A percentile compares a stretch with the other conserved stretches of the same genome.
Conservation (phyloP, 1,140 invertebrate species). For the Conus ventricosus region DNA sequence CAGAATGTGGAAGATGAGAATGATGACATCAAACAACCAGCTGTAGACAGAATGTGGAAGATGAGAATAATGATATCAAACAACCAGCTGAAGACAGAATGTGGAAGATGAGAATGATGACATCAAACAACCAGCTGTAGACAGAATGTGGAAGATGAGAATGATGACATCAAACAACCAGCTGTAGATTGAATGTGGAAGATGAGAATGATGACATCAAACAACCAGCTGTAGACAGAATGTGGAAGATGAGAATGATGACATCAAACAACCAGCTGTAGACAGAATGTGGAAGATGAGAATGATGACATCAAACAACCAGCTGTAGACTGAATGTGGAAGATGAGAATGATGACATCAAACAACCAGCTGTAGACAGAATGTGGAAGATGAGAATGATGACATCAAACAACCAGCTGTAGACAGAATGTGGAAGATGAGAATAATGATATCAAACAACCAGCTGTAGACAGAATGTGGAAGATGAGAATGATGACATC, state of each 20-base stretch:
- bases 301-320: conserved; percentile 43
- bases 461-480: too few relatives aligned
- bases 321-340: too few relatives aligned
- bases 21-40: conserved; percentile 74
- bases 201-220: too few relatives aligned
- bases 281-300: conserved; percentile 72
- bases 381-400: too few relatives aligned
- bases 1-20: too few relatives aligned
- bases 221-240: conserved; percentile 63
- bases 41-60: conserved; percentile 36
- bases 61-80: too few relatives aligned
- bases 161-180: conserved; percentile 75
- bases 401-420: too few relatives aligned
- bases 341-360: conserved; percentile 63
- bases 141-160: too few relatives aligned
- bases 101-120: conserved; percentile 72
- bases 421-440: conserved; percentile 72
- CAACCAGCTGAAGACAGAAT: conserved; percentile 50
- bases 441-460: conserved; percentile 47
- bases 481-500: conserved; percentile 62
- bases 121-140: too few relatives aligned
- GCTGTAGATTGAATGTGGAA: too few relatives aligned
- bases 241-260: too few relatives aligned
- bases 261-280: too few relatives aligned
- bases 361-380: conserved; percentile 69